These are phyloP conservation scores for Mesoclemmys tuberculata DNA, from an alignment of 2,113 vertebrate genomes.

Conservation along the genomic window DNA sequence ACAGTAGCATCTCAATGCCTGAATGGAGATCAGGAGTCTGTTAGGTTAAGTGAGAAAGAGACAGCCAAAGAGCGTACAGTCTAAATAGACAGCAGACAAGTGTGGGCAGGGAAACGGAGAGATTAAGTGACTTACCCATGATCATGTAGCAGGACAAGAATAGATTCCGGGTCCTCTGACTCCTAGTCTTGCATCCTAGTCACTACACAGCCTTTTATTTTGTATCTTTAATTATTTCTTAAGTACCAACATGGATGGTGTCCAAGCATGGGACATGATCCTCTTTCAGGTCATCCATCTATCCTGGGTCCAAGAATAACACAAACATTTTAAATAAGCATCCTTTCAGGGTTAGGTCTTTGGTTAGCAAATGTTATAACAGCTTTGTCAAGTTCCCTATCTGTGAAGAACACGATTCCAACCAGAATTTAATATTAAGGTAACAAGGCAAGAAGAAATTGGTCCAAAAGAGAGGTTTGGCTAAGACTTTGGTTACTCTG, in stretches of 20 bases:
- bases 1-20: background rate
- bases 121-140: conserved; percentile 7
- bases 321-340: background rate
- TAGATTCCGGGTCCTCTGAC: background rate
- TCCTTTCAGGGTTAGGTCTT: background rate
- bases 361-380: background rate
- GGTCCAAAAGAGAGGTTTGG: background rate
- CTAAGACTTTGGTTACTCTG: background rate
- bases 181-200: background rate
- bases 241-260: background rate
- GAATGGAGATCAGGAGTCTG: background rate
- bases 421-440: background rate
- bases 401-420: background rate
- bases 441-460: background rate
- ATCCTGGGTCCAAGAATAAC: background rate
- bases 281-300: no score
- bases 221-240: background rate
- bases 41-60: background rate
- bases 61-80: background rate
- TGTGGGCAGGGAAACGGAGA: conserved; percentile 38
- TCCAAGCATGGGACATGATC: background rate
- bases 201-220: background rate
- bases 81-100: conserved; percentile 29
- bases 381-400: background rate
- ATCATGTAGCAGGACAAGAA: background rate